phyloP scores from a whole-genome alignment of 1,140 invertebrate genomes.

The Xylocopa sonorina region DNA sequence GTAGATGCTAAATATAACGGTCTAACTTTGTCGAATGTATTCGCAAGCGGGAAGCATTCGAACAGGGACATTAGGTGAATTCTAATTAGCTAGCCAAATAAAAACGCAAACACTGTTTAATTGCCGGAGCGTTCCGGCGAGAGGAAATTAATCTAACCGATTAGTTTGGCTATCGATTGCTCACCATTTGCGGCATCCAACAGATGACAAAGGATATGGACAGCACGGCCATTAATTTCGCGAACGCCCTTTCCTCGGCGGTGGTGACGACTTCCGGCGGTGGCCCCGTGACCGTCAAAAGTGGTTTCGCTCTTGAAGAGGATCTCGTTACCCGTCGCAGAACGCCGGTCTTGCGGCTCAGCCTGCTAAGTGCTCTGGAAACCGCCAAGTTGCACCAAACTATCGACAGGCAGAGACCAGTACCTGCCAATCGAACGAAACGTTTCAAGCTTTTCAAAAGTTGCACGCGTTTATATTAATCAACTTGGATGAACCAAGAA shows the following conservation, averaged over 20 bases:
- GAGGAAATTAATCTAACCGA: conserved; percentile 14
- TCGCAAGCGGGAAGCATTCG: neutral
- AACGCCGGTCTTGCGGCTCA: conserved; percentile 80
- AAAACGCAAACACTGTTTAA: neutral
- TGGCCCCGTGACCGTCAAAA: conserved; percentile 71
- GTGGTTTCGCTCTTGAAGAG: conserved; percentile 74
- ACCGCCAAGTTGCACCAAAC: conserved; percentile 92
- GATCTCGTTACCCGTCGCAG: conserved; percentile 76
- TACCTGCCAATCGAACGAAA: conserved; percentile 83
- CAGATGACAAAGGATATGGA: conserved; percentile 91
- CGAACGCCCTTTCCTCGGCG: conserved; percentile 91
- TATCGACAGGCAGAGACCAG: conserved; percentile 87
- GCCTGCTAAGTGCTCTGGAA: conserved; percentile 88
- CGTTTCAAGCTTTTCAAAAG: neutral
- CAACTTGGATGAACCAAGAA: too few species aligned
- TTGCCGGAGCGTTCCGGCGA: neutral
- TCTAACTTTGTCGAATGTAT: neutral
- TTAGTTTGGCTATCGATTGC: conserved; percentile 49
- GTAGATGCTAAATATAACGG: neutral
- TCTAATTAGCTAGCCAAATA: conserved; percentile 24
- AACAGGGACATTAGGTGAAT: neutral
- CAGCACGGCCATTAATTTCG: conserved; percentile 90
- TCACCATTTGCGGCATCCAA: conserved; percentile 94
- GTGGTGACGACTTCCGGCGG: conserved; percentile 83
- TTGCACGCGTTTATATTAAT: too few species aligned